These are phyloP conservation scores for Catalaphyllia jardinei DNA, from an alignment of 64 coral and sea anemone species.

Conservation along the genomic window DNA sequence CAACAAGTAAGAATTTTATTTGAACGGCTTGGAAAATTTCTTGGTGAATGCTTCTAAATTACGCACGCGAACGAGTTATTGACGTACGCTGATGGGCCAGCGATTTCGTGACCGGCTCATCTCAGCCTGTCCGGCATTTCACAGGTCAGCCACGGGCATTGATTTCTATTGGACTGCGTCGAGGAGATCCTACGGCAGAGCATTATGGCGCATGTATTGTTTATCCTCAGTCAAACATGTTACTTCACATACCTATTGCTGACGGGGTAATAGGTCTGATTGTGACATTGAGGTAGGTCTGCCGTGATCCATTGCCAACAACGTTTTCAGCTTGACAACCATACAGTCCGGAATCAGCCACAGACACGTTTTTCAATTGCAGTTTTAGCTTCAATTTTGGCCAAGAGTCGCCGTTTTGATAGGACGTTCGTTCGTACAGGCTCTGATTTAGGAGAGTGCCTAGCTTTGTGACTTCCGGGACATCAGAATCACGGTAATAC, in stretches of 20 bases:
- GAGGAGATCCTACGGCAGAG: too few species aligned
- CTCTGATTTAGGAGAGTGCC: not conserved
- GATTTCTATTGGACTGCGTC: too few species aligned
- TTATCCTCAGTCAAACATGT: not conserved
- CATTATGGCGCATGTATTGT: not conserved
- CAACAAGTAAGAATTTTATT: too few species aligned
- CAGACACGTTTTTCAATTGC: not conserved
- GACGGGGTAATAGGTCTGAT: not conserved
- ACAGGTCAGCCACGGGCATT: too few species aligned
- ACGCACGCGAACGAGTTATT: too few species aligned
- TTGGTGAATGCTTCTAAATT: too few species aligned
- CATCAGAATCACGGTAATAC: not conserved
- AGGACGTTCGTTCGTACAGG: not conserved
- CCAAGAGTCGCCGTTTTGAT: not conserved
- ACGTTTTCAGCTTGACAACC: conserved; percentile 21
- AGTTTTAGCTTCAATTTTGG: not conserved
- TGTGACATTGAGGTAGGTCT: conserved; percentile 20
- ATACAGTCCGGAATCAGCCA: conserved; percentile 31
- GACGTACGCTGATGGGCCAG: too few species aligned
- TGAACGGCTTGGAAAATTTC: too few species aligned
- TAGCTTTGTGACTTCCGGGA: not conserved
- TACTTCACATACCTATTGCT: too few species aligned
- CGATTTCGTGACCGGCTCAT: too few species aligned
- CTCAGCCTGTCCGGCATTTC: too few species aligned
- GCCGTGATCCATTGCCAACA: not conserved